A percentile compares a stretch with the other conserved stretches of the same genome.
phyloP scores from a whole-genome alignment of 1,140 invertebrate species.

The Eurytemora carolleeae region DNA sequence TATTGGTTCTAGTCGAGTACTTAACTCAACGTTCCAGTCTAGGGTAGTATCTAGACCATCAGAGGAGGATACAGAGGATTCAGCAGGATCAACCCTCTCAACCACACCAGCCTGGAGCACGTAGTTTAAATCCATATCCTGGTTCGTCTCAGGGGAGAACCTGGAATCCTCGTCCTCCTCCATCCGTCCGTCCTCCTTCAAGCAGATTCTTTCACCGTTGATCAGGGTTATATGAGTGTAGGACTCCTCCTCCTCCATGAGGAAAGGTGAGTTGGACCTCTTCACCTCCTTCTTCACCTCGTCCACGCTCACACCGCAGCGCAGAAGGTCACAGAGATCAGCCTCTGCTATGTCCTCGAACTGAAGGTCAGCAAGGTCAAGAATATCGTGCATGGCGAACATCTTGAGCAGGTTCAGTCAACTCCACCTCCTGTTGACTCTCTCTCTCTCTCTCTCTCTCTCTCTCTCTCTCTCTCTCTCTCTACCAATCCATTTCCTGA shows the following conservation, averaged over 20 bases:
- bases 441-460: too few species aligned
- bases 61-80: not conserved
- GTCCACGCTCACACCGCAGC: not conserved
- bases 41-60: not conserved
- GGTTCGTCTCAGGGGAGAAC: too few species aligned
- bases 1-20: not conserved
- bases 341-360: not conserved
- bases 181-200: not conserved
- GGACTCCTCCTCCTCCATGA: not conserved
- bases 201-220: not conserved
- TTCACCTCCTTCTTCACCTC: not conserved
- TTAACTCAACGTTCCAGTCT: not conserved
- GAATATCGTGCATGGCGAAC: not conserved
- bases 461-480: too few species aligned
- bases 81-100: not conserved
- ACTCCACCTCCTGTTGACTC: too few species aligned
- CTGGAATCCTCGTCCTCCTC: not conserved
- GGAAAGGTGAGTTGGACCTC: not conserved
- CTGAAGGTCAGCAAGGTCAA: not conserved
- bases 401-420: too few species aligned
- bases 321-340: not conserved
- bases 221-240: not conserved
- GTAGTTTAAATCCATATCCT: not conserved
- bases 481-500: too few species aligned
- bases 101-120: not conserved